Percentiles rank a stretch among this genome's conserved stretches.
These are phyloP conservation scores for Notarius quadriscutis DNA, from an alignment of 2,113 vertebrate genomes.

Conservation along the genomic window DNA sequence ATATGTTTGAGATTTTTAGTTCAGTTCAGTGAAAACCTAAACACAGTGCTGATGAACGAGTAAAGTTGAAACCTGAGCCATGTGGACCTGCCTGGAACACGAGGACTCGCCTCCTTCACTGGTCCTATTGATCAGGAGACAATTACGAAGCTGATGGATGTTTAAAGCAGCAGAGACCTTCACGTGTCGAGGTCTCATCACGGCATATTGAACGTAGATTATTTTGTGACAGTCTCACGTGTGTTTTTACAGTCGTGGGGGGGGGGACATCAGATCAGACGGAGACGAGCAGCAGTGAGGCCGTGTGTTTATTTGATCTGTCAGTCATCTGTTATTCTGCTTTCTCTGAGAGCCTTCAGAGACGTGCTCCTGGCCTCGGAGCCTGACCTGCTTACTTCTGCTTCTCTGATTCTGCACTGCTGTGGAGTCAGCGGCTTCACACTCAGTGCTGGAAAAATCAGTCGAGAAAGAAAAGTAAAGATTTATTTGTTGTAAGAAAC, in stretches of 20 bases:
- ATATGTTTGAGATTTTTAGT: no score
- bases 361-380: neutral
- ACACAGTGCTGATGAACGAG: no score
- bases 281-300: neutral
- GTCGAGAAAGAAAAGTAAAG: neutral
- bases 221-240: conserved; percentile 11
- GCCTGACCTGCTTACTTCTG: conserved; percentile 13
- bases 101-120: neutral
- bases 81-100: neutral
- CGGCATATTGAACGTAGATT: neutral
- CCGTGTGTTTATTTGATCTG: conserved; percentile 17
- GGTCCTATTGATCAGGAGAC: neutral
- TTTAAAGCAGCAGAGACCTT: neutral
- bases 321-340: neutral
- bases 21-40: no score
- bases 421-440: neutral
- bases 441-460: neutral
- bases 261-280: neutral
- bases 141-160: conserved; percentile 1
- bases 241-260: neutral
- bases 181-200: neutral
- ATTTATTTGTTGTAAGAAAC: neutral
- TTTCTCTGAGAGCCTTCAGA: conserved; percentile 10
- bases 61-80: neutral
- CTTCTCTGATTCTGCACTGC: neutral